Percentiles rank a stretch among this genome's conserved stretches.
Conservation (phyloP, 2,113 vertebrate genomes). For the Butorides virescens region DNA sequence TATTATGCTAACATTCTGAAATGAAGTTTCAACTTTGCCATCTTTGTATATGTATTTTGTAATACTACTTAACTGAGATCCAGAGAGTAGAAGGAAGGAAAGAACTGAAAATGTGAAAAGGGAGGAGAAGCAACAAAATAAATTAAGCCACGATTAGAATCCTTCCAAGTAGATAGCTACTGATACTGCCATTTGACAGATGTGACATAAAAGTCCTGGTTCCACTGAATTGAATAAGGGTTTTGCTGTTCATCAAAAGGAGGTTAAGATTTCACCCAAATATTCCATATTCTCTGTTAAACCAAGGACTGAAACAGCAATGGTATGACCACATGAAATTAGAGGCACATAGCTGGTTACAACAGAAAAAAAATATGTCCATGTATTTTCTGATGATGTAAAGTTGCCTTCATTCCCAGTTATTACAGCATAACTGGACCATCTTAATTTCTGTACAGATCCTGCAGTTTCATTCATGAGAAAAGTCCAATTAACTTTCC, state of each 20-base stretch:
- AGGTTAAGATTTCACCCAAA: background rate
- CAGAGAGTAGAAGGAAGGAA: background rate
- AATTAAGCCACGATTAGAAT: background rate
- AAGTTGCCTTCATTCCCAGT: background rate
- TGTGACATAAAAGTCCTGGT: background rate
- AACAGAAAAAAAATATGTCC: background rate
- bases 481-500: background rate
- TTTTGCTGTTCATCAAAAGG: background rate
- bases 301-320: background rate
- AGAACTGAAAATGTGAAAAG: background rate
- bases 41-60: background rate
- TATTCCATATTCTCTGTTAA: background rate
- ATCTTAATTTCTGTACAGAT: background rate
- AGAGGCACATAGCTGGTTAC: background rate
- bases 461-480: background rate
- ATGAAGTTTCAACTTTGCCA: background rate
- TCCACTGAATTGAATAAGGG: background rate
- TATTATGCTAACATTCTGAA: background rate
- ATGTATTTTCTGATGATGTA: background rate
- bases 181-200: background rate
- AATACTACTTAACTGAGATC: background rate
- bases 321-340: background rate
- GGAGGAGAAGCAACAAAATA: background rate
- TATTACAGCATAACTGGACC: background rate
- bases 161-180: background rate